A percentile compares a stretch with the other conserved stretches of the same genome.
Evolutionary conservation across 2,797 vertebrate species (phyloP).

Genomic region (Trematomus bernacchii): DNA sequence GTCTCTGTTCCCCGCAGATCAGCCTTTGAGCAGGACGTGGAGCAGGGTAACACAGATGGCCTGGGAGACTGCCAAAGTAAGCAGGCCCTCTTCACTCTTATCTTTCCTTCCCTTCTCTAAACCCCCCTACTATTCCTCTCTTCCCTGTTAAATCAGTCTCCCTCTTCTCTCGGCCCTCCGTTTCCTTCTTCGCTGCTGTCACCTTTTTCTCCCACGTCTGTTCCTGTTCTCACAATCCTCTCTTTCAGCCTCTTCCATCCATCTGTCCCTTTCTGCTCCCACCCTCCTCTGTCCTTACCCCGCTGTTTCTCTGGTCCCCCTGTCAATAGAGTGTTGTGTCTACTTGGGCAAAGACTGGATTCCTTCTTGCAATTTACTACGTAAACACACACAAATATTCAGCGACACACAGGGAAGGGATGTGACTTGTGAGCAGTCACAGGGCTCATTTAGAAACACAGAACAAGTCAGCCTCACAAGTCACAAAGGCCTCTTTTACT

Average conservation of each 20-base stretch:
- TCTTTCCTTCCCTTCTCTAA: constrained; percentile 76
- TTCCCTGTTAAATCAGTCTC: constrained; percentile 77
- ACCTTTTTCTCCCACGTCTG: constrained; percentile 82
- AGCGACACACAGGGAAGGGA: constrained; percentile 45
- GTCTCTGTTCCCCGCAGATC: constrained; percentile 91
- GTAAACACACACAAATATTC: constrained; percentile 69
- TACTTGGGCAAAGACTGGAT: constrained; percentile 61
- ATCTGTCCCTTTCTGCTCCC: constrained; percentile 75
- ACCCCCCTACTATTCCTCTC: constrained; percentile 66
- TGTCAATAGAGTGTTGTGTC: constrained; percentile 71
- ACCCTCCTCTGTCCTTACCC: constrained; percentile 61
- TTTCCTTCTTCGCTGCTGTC: constrained; percentile 74
- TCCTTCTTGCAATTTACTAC: constrained; percentile 57
- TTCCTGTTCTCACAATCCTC: constrained; percentile 73
- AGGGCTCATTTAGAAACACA: constrained; percentile 48
- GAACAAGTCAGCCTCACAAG: constrained; percentile 42
- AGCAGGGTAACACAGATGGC: constrained; percentile 98
- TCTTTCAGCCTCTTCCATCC: constrained; percentile 78
- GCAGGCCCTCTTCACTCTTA: constrained; percentile 84
- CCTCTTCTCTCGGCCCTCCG: constrained; percentile 60
- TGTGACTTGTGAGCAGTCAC: constrained; percentile 55
- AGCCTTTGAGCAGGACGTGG: constrained; percentile 97
- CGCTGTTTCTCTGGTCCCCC: constrained; percentile 58
- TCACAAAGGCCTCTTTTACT: constrained; percentile 50
- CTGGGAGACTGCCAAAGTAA: constrained; percentile 99